Evolutionary conservation across 2,113 vertebrate genomes (phyloP), one percentile per base, ranked within the genome.

Genomic region (Monopterus albus): DNA sequence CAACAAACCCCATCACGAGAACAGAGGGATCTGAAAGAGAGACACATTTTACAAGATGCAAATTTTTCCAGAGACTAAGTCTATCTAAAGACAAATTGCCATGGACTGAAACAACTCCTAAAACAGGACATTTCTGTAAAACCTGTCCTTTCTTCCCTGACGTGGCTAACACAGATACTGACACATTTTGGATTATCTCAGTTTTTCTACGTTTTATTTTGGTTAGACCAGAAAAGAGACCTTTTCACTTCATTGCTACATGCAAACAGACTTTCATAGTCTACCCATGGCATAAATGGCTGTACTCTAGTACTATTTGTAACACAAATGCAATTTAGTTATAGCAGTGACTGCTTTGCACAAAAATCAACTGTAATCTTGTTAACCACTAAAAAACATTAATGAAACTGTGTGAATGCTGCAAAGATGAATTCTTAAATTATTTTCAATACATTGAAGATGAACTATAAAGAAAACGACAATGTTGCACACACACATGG

Each of bases 191-290:
- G 28, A 43, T 61, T 29, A 66, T 72, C 3, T 49, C 47, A 42
- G 31, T 66, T 60, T 61, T 65, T 65, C n/a, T 20, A 26, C 52
- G 23, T 38, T 11, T 52, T 46, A 50, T 57, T 73, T 79, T 56
- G 68, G 49, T 40, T 43, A 25, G 18, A 36, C 6, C 13, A 43
- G n/a, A 55, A 26, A 7, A 39, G 5, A 55, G 12, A 50, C 11
- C 42, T 9, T 36, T 33, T 2, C 8, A 42, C n/a, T n/a, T n/a
- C n/a, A n/a, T n/a, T n/a, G n/a, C n/a, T n/a, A n/a, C n/a, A n/a
- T n/a, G n/a, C n/a, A n/a, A n/a, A 23, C 14, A 31, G 23, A 18
- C 40, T 61, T 13, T 47, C 6, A 8, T 33, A 6, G 35, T 26
- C 28, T n/a, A n/a, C n/a, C n/a, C 17, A 8, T 28, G 21, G 36